A percentile compares a stretch with the other conserved stretches of the same genome.
phyloP scores from a whole-genome alignment of 2,113 vertebrate species.

The Bufo gargarizans region DNA sequence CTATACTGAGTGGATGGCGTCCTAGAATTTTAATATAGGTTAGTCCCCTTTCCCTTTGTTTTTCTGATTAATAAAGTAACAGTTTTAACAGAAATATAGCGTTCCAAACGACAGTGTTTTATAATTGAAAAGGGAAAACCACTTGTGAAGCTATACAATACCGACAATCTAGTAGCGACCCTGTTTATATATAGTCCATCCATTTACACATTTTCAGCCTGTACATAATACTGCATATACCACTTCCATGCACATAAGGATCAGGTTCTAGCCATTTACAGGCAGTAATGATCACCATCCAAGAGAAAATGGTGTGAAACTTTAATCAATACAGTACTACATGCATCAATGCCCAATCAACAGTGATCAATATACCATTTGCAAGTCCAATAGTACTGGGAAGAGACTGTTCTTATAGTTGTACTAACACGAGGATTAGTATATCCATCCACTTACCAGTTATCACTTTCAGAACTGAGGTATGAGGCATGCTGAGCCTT shows the following conservation, averaged over 20 bases:
- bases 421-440: no score
- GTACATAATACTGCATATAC: not conserved
- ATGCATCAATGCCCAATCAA: not conserved
- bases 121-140: conserved; percentile 20
- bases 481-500: not conserved
- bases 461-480: not conserved
- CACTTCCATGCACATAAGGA: not conserved
- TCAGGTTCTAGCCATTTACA: not conserved
- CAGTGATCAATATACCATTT: not conserved
- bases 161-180: no score
- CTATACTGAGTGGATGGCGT: no score
- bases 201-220: conserved; percentile 4
- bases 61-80: no score
- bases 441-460: no score
- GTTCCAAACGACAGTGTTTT: no score
- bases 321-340: not conserved
- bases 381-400: not conserved
- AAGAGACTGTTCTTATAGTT: not conserved
- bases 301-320: not conserved
- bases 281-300: not conserved
- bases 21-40: no score
- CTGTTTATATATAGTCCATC: not conserved
- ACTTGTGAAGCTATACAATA: not conserved
- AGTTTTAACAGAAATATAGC: no score
- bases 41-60: no score